Conservation (phyloP, 30 jellyfish, hydroid and myxozoan species). For the Aurelia aurita complex sp. Pacific region DNA sequence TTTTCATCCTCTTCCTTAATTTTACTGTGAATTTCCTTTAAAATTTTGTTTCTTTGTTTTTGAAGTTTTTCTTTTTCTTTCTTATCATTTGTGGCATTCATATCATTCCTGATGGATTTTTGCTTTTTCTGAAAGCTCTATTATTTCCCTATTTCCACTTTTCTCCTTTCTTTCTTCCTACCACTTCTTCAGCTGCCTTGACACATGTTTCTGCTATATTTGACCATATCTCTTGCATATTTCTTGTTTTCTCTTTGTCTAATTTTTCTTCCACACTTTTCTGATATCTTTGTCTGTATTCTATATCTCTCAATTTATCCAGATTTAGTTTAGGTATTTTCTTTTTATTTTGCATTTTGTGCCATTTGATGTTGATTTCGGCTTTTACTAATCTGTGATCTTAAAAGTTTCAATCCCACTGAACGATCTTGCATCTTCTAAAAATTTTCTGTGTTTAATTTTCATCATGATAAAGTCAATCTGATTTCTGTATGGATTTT, state of each 20-base stretch:
- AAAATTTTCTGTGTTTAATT: slow-evolving; percentile 21
- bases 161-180: slow-evolving; percentile 31
- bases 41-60: slow-evolving; percentile 4
- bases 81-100: slow-evolving; percentile 6
- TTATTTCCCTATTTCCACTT: slow-evolving; percentile 28
- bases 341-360: too few relatives aligned
- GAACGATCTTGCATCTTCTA: slow-evolving; percentile 36
- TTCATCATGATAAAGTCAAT: slow-evolving; percentile 27
- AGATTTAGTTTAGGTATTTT: too few relatives aligned
- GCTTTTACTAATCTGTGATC: too few relatives aligned
- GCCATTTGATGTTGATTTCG: too few relatives aligned
- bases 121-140: slow-evolving; percentile 19
- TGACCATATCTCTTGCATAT: too few relatives aligned
- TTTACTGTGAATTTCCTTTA: slow-evolving; percentile 24
- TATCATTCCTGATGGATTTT: slow-evolving; percentile 13
- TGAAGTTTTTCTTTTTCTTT: neutral
- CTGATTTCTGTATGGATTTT: slow-evolving; percentile 41
- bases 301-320: too few relatives aligned
- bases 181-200: neutral
- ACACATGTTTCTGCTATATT: too few relatives aligned
- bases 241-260: too few relatives aligned
- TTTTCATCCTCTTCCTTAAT: slow-evolving; percentile 17
- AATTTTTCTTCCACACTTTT: slow-evolving; percentile 6
- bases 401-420: too few relatives aligned
- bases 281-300: neutral